Base-by-base conservation (phyloP, 92 coral and sea anemone genomes). In the Palythoa caribaeorum region DNA sequence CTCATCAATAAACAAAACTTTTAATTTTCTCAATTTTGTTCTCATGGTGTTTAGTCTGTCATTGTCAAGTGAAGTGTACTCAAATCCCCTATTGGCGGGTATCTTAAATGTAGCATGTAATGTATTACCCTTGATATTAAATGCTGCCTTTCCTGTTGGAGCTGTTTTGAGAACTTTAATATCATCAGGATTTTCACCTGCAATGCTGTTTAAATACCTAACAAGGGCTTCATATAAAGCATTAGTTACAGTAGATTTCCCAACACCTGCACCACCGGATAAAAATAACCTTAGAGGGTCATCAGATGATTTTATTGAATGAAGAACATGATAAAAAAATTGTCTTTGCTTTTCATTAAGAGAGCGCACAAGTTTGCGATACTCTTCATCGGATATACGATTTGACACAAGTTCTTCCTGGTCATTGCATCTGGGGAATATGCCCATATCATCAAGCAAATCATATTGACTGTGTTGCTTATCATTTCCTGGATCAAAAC, bases 241-340 rank as follows among this genome's bases (percentile, higher is more conserved):
- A 40, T 90, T 93, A 12, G 93, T 87, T 0, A 92, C 91, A 50
- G 72, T 77, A 65, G 84, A 78, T 92, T 91, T 91, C 11, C 88
- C 90, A 75, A 90, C 91, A 52, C 90, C 95, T 39, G 95, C 93
- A 2, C 95, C 95, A 13, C 95, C 92, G 28, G 87, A 88, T 63
- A 91, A 87, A 62, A 93, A 93, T 15, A 92, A 69, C 76, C 73
- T 76, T 0, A 92, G 37, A 20, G 91, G 91, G n/a, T 84, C 52
- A 78, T 84, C 84, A 15, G 14, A 38, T 0, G 89, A 76, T 75
- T 87, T 86, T 5, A 86, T 57, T 11, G 50, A 73, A 16, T 79
- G 80, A 9, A 88, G 21, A 4, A 88, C 83, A 80, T 81, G 87
- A 48, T 88, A 88, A 55, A 88, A 88, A 54, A 87, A 87, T 28